These are phyloP conservation scores for Heliornis fulica DNA, from an alignment of 2,113 vertebrate genomes.

Conservation along the genomic window DNA sequence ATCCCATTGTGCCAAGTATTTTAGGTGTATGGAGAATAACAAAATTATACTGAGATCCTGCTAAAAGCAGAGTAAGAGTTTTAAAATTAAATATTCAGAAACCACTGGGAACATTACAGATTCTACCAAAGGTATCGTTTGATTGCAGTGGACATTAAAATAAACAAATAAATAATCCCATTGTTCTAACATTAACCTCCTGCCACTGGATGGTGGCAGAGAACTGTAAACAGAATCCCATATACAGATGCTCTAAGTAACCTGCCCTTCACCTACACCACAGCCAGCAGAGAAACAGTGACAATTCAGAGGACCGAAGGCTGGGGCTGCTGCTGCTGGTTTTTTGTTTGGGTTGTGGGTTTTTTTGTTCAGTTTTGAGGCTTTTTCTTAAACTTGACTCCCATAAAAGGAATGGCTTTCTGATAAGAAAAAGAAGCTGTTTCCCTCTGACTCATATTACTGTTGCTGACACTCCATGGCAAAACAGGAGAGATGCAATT, in stretches of 20 bases:
- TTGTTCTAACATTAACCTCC: slow-evolving; percentile 71
- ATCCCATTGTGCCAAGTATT: neutral
- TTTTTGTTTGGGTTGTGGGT: no score
- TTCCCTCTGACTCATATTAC: neutral
- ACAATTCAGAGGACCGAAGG: neutral
- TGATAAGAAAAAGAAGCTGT: neutral
- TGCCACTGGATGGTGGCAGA: slow-evolving; percentile 96
- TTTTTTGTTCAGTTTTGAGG: no score
- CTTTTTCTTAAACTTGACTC: neutral
- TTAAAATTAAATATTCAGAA: neutral
- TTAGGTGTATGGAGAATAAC: neutral
- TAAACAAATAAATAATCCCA: neutral
- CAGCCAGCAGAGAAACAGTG: neutral
- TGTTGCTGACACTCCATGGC: neutral
- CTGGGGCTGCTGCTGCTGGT: neutral
- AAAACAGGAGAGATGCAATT: neutral
- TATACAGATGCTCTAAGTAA: neutral
- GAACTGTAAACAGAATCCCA: slow-evolving; percentile 79
- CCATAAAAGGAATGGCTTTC: neutral
- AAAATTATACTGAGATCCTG: neutral
- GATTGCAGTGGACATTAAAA: neutral
- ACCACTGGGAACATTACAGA: neutral
- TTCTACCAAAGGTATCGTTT: neutral
- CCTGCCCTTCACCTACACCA: neutral
- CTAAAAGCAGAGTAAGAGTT: neutral